Base-by-base conservation (phyloP, 2,888 invertebrate species). In the Tinea trinotella region DNA sequence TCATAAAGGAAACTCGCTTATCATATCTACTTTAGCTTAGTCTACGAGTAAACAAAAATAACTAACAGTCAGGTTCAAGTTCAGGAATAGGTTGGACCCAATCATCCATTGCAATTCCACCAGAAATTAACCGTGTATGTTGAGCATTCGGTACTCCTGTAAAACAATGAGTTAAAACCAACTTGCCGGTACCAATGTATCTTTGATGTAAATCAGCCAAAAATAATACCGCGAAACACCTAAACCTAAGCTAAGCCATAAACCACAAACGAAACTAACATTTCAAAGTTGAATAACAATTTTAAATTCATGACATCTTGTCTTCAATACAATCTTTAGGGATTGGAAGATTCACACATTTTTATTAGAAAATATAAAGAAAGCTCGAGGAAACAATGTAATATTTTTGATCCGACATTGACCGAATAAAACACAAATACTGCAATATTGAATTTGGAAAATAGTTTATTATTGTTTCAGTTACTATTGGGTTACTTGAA, bases 41-140 rank as follows among this genome's bases (percentile, higher is more conserved):
- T n/a, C n/a, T n/a, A n/a, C n/a, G n/a, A n/a, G n/a, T n/a, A n/a
- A n/a, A n/a, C n/a, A n/a, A n/a, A n/a, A n/a, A n/a, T n/a, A 9
- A 73, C 80, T 76, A 54, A 85, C 84, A 76, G 57, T 85, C 84
- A 0, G 68, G 62, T 54, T 85, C 84, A 1, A 76, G 57, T 50
- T 72, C 70, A 0, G 80, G 81, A 1, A 82, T 67, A 0, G 70
- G 66, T 60, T 84, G 84, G 1, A 78, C 55, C 57, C 64, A 61
- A 4, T 79, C 81, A 1, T 80, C 82, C 10, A 81, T 40, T 0
- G 72, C 71, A 54, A 79, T 80, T 58, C 79, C 76, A 1, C 77
- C 66, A 0, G 76, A 76, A 1, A 76, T 59, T 0, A 81, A 77
- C 0, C 69, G 70, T 0, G 69, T 66, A 10, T 70, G 67, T 3